These are phyloP conservation scores for Drosophila micromelanica DNA, from an alignment of 1,140 invertebrate species.

Conservation along the genomic window DNA sequence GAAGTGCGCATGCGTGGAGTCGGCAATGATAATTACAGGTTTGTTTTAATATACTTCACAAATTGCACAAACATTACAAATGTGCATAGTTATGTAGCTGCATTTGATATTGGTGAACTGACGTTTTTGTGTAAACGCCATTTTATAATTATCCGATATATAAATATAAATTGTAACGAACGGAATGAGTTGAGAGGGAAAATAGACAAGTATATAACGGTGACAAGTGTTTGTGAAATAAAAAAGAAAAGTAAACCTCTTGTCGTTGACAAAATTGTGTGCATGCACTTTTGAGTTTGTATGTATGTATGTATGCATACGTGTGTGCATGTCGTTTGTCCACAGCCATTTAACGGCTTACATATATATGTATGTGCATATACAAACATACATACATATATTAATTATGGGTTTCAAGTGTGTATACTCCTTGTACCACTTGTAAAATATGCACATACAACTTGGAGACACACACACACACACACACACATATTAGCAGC, in stretches of 20 bases:
- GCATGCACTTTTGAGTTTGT: conserved; percentile 6
- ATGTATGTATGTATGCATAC: not conserved
- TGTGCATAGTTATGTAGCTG: conserved; percentile 5
- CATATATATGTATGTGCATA: conserved; percentile 19
- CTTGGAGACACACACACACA: conserved; percentile 5
- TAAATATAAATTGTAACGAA: not conserved
- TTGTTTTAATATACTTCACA: conserved; percentile 29
- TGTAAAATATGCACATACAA: conserved; percentile 36
- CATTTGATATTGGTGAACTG: conserved; percentile 39
- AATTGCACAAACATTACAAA: not conserved
- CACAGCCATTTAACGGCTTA: conserved; percentile 25
- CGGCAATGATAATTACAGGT: conserved; percentile 48
- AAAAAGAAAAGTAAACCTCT: not conserved
- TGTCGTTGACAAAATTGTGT: conserved; percentile 9
- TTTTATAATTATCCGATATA: conserved; percentile 23
- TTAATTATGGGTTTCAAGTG: conserved; percentile 70
- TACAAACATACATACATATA: conserved; percentile 33
- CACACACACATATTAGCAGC: not conserved
- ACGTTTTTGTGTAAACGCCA: conserved; percentile 22
- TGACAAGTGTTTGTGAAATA: conserved; percentile 4
- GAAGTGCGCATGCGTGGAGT: conserved; percentile 45
- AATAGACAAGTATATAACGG: not conserved
- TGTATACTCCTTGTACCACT: conserved; percentile 59
- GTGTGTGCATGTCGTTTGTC: conserved; percentile 12
- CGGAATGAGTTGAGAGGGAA: not conserved